A percentile compares a stretch with the other conserved stretches of the same genome.
Conservation (phyloP, 35 echinoderm and acorn worm species). For the Amphiura filiformis region DNA sequence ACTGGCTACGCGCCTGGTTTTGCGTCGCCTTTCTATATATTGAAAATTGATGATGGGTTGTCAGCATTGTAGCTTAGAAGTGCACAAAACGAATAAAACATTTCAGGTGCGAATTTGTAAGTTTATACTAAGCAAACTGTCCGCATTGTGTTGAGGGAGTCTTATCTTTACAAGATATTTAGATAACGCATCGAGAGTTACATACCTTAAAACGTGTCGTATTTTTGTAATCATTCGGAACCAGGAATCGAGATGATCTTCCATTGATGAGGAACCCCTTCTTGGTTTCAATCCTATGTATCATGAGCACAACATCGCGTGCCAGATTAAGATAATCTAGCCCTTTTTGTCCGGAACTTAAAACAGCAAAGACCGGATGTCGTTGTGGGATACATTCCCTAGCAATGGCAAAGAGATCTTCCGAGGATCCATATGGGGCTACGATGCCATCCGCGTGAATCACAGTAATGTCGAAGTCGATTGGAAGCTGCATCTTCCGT, state of each 20-base stretch:
- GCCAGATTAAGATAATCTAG: not conserved
- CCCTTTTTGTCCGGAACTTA: not conserved
- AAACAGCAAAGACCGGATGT: not conserved
- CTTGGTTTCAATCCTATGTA: not conserved
- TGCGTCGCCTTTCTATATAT: too few species aligned
- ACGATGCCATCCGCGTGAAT: not conserved
- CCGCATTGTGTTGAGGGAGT: too few species aligned
- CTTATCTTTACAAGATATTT: too few species aligned
- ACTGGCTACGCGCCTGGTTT: too few species aligned
- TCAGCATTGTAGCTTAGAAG: too few species aligned
- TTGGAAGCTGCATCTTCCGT: not conserved
- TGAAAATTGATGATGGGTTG: too few species aligned
- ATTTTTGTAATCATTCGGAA: not conserved
- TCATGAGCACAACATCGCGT: not conserved
- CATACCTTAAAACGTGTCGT: not conserved
- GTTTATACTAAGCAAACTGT: too few species aligned
- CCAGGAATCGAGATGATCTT: not conserved
- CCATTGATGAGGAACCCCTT: not conserved
- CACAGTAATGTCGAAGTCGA: not conserved
- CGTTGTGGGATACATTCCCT: not conserved
- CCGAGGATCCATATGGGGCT: not conserved
- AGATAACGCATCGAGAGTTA: too few species aligned
- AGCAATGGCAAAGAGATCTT: not conserved
- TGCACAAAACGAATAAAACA: too few species aligned
- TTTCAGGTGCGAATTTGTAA: too few species aligned